Percentiles rank a stretch among this genome's conserved stretches.
Conservation (phyloP, 2,113 vertebrate genomes). For the Mus pahari region DNA sequence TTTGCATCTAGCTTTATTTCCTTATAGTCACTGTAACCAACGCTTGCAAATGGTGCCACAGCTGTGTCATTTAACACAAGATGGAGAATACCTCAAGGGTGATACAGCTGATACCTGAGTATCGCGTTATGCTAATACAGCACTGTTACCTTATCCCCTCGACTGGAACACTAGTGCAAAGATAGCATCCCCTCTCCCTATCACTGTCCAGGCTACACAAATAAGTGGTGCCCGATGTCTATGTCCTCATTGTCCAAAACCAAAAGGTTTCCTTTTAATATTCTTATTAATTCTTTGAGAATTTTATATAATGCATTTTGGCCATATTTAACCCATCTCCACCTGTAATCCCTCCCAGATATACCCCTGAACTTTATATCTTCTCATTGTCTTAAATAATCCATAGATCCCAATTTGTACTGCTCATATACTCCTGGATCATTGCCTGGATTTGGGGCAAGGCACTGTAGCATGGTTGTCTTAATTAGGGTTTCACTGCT, state of each 20-base stretch:
- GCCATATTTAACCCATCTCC: not conserved
- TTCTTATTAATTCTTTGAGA: not conserved
- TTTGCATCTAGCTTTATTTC: slow-evolving; percentile 8
- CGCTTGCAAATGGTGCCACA: not conserved
- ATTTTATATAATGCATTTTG: not conserved
- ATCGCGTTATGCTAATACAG: not conserved
- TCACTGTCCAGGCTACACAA: not conserved
- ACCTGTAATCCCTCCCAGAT: not conserved
- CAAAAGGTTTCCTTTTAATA: not conserved
- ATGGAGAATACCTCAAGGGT: not conserved
- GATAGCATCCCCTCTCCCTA: not conserved
- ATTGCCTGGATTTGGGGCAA: not conserved
- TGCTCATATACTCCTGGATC: not conserved
- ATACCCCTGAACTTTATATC: not conserved
- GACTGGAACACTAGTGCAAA: not conserved
- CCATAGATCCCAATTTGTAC: not conserved
- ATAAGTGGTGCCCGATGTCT: not conserved
- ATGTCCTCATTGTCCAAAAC: not conserved
- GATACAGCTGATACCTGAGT: not conserved
- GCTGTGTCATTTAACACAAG: not conserved
- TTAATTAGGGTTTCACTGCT: too few relatives aligned
- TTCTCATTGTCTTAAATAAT: not conserved
- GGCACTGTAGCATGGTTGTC: not conserved
- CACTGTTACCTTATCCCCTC: not conserved
- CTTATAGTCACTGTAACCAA: not conserved